Conservation (phyloP, 2,113 vertebrate species). For the Fulmarus glacialis region DNA sequence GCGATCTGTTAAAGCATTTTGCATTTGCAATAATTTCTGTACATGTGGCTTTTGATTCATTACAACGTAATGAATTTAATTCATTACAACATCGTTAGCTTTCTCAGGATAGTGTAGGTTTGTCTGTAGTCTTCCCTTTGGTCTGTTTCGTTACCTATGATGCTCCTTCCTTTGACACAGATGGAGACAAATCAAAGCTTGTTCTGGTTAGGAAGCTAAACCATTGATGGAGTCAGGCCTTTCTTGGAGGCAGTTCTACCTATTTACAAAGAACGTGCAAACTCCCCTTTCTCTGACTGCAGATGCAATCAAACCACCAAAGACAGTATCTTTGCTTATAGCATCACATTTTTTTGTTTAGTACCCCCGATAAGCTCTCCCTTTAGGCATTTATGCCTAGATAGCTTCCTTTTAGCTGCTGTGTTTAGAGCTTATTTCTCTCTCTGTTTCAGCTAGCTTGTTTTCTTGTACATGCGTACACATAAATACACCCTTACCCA, state of each 20-base stretch:
- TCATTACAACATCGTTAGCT: background rate
- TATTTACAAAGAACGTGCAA: background rate
- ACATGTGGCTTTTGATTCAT: background rate
- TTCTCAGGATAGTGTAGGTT: background rate
- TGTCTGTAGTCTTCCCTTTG: background rate
- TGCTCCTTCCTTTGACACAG: background rate
- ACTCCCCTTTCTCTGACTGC: background rate
- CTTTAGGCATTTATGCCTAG: background rate
- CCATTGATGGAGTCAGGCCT: background rate
- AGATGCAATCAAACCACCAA: background rate
- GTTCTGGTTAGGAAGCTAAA: background rate
- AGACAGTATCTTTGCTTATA: conserved; percentile 7
- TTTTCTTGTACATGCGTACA: background rate
- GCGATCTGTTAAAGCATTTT: background rate
- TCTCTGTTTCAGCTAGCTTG: background rate
- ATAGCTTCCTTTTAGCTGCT: background rate
- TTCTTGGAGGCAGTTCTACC: background rate
- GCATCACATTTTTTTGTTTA: background rate
- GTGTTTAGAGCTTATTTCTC: background rate
- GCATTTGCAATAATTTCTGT: background rate
- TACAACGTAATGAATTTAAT: background rate
- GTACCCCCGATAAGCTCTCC: background rate
- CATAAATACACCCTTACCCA: conserved; percentile 1
- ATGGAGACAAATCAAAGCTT: background rate
- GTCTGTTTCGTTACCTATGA: background rate